Conservation (phyloP, 2,797 vertebrate species). For the Sciurus carolinensis region DNA sequence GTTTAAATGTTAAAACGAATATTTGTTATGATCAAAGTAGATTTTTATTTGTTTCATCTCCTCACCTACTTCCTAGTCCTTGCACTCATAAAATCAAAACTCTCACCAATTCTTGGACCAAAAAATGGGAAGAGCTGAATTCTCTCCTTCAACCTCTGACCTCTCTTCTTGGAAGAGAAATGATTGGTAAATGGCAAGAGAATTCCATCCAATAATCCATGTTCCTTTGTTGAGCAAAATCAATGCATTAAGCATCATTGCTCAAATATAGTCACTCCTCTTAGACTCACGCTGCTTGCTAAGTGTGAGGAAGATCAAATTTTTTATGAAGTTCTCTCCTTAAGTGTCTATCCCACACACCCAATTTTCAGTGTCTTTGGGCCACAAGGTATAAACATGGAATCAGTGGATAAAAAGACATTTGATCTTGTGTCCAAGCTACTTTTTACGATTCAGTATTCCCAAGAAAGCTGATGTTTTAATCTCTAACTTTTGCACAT, state of each 20-base stretch:
- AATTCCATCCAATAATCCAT: not conserved
- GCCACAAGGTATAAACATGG: not conserved
- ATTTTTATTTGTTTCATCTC: slow-evolving; percentile 32
- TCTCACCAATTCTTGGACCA: not conserved
- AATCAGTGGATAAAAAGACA: not conserved
- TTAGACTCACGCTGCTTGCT: not conserved
- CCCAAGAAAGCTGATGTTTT: not conserved
- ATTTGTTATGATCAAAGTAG: slow-evolving; percentile 55
- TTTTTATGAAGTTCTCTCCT: slow-evolving; percentile 18
- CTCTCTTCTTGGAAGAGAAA: not conserved
- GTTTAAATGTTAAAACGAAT: slow-evolving; percentile 7
- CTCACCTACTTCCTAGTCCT: slow-evolving; percentile 25
- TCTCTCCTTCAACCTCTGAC: not conserved
- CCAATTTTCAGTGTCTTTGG: not conserved
- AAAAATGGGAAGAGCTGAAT: not conserved
- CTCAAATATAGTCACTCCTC: not conserved
- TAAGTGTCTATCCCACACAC: not conserved
- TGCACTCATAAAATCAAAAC: slow-evolving; percentile 45
- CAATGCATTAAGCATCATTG: not conserved
- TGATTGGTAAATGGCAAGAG: not conserved
- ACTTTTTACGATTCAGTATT: not conserved
- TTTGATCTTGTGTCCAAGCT: not conserved
- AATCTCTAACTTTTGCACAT: not conserved
- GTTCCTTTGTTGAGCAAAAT: slow-evolving; percentile 20
- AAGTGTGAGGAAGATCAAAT: not conserved